A percentile compares a stretch with the other conserved stretches of the same genome.
These are phyloP conservation scores for Candoia aspera DNA, from an alignment of 2,113 vertebrate species.

Conservation along the genomic window DNA sequence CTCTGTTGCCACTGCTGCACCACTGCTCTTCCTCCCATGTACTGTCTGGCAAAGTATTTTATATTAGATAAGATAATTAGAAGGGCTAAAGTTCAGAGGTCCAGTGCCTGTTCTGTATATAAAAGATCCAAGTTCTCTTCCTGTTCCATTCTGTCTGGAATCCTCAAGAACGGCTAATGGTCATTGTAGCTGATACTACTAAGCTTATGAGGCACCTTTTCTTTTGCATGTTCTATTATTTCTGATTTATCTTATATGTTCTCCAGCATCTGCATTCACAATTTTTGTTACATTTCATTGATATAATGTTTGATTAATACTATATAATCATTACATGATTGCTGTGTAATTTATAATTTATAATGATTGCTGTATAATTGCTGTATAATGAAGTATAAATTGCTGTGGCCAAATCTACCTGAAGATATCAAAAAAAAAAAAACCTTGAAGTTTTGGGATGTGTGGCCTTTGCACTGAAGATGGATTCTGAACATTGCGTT, in stretches of 20 bases:
- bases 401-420: not conserved
- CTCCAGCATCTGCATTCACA: not conserved
- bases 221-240: not conserved
- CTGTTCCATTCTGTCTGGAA: not conserved
- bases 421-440: not conserved
- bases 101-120: not conserved
- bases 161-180: not conserved
- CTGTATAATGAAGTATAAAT: not conserved
- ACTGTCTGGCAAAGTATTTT: not conserved
- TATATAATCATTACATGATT: not conserved
- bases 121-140: not conserved
- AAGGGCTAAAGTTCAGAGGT: not conserved
- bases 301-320: not conserved
- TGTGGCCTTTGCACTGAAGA: not conserved
- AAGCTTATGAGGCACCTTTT: not conserved
- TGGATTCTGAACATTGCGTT: not conserved
- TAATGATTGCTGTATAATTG: not conserved
- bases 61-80: not conserved
- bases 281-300: not conserved
- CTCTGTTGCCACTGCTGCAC: not conserved
- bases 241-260: not conserved
- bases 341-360: not conserved
- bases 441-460: not conserved
- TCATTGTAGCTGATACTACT: not conserved
- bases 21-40: not conserved